A percentile compares a stretch with the other conserved stretches of the same genome.
phyloP scores from a whole-genome alignment of 2,888 invertebrate species.

The Xestia sexstrigata region DNA sequence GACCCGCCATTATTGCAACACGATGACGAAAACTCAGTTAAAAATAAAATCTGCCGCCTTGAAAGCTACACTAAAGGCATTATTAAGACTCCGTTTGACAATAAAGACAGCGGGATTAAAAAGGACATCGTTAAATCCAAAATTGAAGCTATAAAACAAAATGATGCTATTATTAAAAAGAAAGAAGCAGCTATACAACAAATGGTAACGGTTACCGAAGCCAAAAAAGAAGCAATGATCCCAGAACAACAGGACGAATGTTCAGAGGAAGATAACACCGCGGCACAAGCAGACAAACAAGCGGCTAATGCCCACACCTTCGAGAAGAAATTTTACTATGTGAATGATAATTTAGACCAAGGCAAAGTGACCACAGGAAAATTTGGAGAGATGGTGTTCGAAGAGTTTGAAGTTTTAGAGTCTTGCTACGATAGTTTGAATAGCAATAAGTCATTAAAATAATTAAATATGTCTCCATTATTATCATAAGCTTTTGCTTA shows the following conservation, averaged over 20 bases:
- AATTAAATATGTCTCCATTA: slow-evolving; percentile 72
- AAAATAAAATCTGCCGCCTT: slow-evolving; percentile 88
- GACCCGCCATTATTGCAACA: slow-evolving; percentile 85
- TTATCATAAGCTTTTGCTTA: slow-evolving; percentile 80
- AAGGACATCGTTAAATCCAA: slow-evolving; percentile 70
- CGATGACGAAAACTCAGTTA: slow-evolving; percentile 88
- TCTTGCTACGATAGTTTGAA: slow-evolving; percentile 91
- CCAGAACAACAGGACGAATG: slow-evolving; percentile 65
- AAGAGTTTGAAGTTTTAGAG: slow-evolving; percentile 94
- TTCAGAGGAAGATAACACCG: slow-evolving; percentile 68
- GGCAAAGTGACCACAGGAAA: slow-evolving; percentile 91
- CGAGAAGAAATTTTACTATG: slow-evolving; percentile 91
- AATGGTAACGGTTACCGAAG: slow-evolving; percentile 56
- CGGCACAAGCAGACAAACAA: slow-evolving; percentile 73
- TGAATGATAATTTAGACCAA: slow-evolving; percentile 91
- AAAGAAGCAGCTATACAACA: slow-evolving; percentile 66
- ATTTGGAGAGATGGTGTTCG: slow-evolving; percentile 96
- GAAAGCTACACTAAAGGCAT: slow-evolving; percentile 89
- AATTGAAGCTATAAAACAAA: slow-evolving; percentile 66
- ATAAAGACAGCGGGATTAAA: slow-evolving; percentile 79
- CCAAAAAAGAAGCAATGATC: slow-evolving; percentile 68
- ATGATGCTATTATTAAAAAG: slow-evolving; percentile 59
- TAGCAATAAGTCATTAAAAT: slow-evolving; percentile 89
- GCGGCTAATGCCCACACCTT: slow-evolving; percentile 80
- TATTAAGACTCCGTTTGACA: slow-evolving; percentile 85